Evolutionary conservation across 2,113 vertebrate genomes (phyloP), one percentile per base, ranked within the genome.

Genomic region (Eulacestoma nigropectus): DNA sequence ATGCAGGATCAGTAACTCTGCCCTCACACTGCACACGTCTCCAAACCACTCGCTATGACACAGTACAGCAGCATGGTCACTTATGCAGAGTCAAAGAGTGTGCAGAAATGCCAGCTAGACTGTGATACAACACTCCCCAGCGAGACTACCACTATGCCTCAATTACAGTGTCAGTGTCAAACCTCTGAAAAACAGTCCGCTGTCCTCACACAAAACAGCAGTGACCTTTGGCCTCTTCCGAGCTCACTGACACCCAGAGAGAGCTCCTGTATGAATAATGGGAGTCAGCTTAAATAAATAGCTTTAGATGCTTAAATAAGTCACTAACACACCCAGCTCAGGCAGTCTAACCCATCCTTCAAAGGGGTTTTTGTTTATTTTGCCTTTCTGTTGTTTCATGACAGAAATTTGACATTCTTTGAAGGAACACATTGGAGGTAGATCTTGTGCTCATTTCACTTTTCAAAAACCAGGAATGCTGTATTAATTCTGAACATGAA

Each of bases 261-360:
- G 11, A 87, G 18, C 37, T 82, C 26, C 41, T 49, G 13, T 25
- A 18, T 13, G 46, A 79, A 52, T 60, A 89, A 87, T 6, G 6
- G 13, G 2, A 72, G 22, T 20, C 25, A 52, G 41, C 44, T 72
- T 57, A 78, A 72, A 32, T 37, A 84, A 91, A 82, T 11, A 85
- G 41, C 35, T 79, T 79, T 52, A 82, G 75, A 76, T 56, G 16
- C 76, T 86, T 86, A 77, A 80, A 73, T 47, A 84, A 84, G 11
- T 17, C 57, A 52, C 62, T 62, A 62, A 49, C 57, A 91, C 35
- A 56, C 62, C 37, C 29, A 33, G 16, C 35, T 68, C 41, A 30
- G 70, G 22, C 20, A 75, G 67, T 10, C 39, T 75, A 93, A 72
- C 21, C 10, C 53, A 68, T n/a, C 56, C 35, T 84, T 81, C 53